Conservation (phyloP, 2,888 invertebrate genomes). For the Lepeophtheirus nordmannii region DNA sequence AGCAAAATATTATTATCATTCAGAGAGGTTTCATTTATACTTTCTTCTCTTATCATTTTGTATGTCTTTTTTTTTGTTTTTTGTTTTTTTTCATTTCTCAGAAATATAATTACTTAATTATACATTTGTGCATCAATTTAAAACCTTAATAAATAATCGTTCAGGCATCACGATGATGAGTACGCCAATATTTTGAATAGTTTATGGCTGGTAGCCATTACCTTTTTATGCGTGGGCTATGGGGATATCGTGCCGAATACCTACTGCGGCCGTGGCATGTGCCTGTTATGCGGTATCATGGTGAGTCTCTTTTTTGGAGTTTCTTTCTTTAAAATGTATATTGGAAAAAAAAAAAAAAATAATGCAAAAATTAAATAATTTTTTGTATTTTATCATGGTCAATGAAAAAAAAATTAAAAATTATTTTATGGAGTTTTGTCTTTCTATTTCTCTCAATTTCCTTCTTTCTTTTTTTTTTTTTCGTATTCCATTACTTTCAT, state of each 20-base stretch:
- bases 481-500: not conserved
- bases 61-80: too few species aligned
- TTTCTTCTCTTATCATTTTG: too few species aligned
- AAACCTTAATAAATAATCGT: not conserved
- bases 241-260: conserved; percentile 99
- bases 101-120: not conserved
- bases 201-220: conserved; percentile 99
- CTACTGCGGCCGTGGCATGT: conserved; percentile 96
- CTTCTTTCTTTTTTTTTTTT: not conserved
- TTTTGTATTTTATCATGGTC: not conserved
- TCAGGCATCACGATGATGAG: conserved; percentile 90
- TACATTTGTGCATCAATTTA: not conserved
- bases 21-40: too few species aligned
- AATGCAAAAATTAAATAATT: too few species aligned
- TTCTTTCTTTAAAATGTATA: not conserved
- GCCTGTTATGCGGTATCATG: conserved; percentile 97
- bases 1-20: too few species aligned
- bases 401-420: not conserved
- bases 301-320: conserved; percentile 49
- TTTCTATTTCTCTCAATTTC: not conserved
- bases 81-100: too few species aligned
- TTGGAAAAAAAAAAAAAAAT: too few species aligned
- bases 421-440: not conserved
- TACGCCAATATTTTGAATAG: conserved; percentile 96
- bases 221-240: conserved; percentile 98